These are phyloP conservation scores for Eueremaeus valkanovi DNA, from an alignment of 2,888 invertebrate genomes.

Conservation along the genomic window DNA sequence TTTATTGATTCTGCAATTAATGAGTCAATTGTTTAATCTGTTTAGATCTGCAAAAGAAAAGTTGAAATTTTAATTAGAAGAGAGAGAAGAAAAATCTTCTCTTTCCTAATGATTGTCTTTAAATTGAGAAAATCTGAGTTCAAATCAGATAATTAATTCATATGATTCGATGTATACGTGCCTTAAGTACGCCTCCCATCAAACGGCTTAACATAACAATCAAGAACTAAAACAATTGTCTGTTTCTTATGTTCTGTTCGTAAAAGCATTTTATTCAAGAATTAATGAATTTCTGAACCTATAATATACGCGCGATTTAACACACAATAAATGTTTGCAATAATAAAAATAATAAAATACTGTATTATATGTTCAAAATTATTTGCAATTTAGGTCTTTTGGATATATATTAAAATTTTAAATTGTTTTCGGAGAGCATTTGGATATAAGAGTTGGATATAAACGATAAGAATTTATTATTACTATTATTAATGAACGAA, in stretches of 20 bases:
- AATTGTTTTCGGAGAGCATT: too few relatives aligned
- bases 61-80: background rate
- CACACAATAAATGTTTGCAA: background rate
- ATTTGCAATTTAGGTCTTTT: too few relatives aligned
- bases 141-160: constrained; percentile 1
- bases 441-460: too few relatives aligned
- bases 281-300: constrained; percentile 8
- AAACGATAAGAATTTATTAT: too few relatives aligned
- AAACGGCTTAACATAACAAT: constrained; percentile 2
- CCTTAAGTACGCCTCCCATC: background rate
- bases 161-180: constrained; percentile 4
- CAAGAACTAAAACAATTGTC: background rate
- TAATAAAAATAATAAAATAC: too few relatives aligned
- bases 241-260: background rate
- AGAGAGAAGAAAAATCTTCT: background rate
- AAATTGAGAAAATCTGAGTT: background rate
- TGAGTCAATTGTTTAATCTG: too few relatives aligned
- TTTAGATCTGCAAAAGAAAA: too few relatives aligned
- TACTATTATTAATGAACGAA: too few relatives aligned
- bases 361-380: too few relatives aligned
- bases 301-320: background rate
- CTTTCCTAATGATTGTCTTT: background rate
- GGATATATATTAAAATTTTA: too few relatives aligned
- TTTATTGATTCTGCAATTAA: too few relatives aligned
- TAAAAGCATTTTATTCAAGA: background rate